Evolutionary conservation across 64 coral and sea anemone genomes (phyloP), one percentile per base, ranked within the genome.

Genomic region (Acropora yongei): DNA sequence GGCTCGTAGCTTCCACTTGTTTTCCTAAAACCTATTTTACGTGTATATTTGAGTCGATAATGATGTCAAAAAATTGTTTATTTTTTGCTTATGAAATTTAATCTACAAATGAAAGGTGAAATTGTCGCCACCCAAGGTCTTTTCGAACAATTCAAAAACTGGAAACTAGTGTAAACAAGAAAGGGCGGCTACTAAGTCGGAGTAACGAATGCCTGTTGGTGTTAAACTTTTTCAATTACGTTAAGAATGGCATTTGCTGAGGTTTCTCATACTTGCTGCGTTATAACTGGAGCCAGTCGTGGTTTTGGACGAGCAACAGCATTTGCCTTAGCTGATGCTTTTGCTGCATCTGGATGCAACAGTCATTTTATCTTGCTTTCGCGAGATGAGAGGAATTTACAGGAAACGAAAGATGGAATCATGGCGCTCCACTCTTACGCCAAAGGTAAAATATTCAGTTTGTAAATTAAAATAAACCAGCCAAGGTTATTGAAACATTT

Each of bases 201-300:
- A 39, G 41, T 42, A 55, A 47, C 41, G 46, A 8, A 78, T 13
- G 46, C 75, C 75, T 78, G 75, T 4, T 19, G 16, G 73, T 75
- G 49, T 48, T 44, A 11, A 12, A 40, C 20, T 75, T n/a, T n/a
- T n/a, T n/a, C n/a, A n/a, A 39, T 2, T 12, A 14, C 1, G 1
- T 5, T 44, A 5, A 67, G 11, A 42, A 81, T 4, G 4, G 86
- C 79, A 76, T 93, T 93, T 80, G 6, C 30, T 43, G 5, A 46
- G 49, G 83, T 47, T 39, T 87, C 83, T 50, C 66, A 39, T 18
- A 75, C 74, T 48, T 91, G 74, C 57, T 90, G 89, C 47, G 16
- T 95, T 44, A 57, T 95, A 30, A 91, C 94, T 68, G 94, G 94
- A 47, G 94, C 94, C 8, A 95, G 94, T 51, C 83, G 84, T 73